A percentile compares a stretch with the other conserved stretches of the same genome.
phyloP scores from a whole-genome alignment of 2,888 invertebrate genomes.

The Drosophila mettleri region DNA sequence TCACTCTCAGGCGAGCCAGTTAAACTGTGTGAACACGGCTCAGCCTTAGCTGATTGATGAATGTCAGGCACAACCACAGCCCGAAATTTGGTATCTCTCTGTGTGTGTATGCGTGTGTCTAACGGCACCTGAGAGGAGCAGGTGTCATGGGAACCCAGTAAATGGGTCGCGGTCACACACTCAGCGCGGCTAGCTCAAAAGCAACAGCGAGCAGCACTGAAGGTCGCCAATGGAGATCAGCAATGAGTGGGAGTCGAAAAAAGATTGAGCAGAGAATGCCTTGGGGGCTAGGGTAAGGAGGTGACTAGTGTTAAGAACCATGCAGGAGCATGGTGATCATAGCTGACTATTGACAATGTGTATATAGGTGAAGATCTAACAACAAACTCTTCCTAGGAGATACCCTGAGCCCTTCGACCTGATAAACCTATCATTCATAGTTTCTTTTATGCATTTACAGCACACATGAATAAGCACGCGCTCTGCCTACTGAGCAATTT shows the following conservation, averaged over 20 bases:
- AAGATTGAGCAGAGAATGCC: background rate
- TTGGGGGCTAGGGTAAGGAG: background rate
- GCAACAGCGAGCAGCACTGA: slow-evolving; percentile 50
- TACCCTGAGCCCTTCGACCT: no score
- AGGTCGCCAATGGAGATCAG: slow-evolving; percentile 63
- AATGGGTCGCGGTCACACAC: slow-evolving; percentile 65
- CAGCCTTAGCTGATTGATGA: slow-evolving; percentile 67
- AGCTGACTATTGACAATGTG: no score
- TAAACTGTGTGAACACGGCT: slow-evolving; percentile 65
- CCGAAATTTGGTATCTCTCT: slow-evolving; percentile 19
- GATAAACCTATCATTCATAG: no score
- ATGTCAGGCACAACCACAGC: slow-evolving; percentile 62
- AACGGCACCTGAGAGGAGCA: slow-evolving; percentile 59
- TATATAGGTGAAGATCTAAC: no score
- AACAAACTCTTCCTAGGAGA: no score
- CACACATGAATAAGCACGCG: no score
- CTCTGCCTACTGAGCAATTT: no score
- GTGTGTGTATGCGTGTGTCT: slow-evolving; percentile 22
- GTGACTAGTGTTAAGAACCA: background rate
- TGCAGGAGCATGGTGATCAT: no score
- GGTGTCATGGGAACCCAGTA: slow-evolving; percentile 74
- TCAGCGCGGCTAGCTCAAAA: slow-evolving; percentile 18
- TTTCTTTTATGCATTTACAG: no score
- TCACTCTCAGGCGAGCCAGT: slow-evolving; percentile 39
- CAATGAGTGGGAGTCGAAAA: slow-evolving; percentile 43